Conservation (phyloP, 2,888 invertebrate species). For the Mayetiola destructor region DNA sequence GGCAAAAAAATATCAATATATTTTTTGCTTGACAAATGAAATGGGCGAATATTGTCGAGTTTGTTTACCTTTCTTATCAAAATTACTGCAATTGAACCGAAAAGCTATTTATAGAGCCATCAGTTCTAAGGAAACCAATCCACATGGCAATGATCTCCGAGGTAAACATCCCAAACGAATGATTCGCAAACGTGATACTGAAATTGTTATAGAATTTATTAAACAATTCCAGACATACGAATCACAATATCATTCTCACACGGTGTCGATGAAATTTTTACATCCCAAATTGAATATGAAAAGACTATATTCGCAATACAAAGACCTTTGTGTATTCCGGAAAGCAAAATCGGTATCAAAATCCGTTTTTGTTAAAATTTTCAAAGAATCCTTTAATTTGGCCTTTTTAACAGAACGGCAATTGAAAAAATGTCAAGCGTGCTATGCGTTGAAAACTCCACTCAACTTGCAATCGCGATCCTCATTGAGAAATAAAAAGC, state of each 20-base stretch:
- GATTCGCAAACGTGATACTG: background rate
- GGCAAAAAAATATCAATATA: background rate
- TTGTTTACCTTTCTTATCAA: background rate
- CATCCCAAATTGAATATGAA: background rate
- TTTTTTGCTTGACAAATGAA: background rate
- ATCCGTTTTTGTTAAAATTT: background rate
- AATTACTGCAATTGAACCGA: too few species aligned
- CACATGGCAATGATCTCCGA: background rate
- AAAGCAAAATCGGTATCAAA: background rate
- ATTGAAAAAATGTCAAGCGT: background rate
- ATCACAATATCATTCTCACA: background rate
- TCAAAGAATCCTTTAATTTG: background rate
- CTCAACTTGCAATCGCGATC: background rate
- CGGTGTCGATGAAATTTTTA: background rate
- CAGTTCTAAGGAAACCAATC: background rate
- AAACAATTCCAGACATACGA: background rate
- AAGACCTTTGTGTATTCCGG: background rate
- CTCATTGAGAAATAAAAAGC: background rate
- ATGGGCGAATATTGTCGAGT: background rate
- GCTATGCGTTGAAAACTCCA: background rate
- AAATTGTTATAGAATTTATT: background rate
- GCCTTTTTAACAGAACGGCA: background rate
- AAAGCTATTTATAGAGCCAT: background rate
- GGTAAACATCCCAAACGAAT: background rate
- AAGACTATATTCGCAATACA: background rate